Percentiles rank a stretch among this genome's conserved stretches.
These are phyloP conservation scores for Entosphenus tridentatus DNA, from an alignment of 2,113 vertebrate genomes.

Conservation along the genomic window DNA sequence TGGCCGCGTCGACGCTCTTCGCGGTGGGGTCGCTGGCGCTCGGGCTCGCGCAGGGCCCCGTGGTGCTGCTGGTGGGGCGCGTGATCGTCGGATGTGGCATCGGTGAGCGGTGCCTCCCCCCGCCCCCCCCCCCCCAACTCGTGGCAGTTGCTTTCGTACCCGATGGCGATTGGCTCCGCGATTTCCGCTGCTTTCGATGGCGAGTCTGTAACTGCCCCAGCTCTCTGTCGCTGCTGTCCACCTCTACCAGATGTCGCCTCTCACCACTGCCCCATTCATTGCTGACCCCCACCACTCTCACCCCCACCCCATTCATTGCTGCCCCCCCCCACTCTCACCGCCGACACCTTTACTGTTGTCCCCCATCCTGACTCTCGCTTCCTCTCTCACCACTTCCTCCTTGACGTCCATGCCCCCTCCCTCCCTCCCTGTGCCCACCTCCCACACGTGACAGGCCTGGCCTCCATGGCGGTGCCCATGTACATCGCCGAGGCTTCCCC, in stretches of 20 bases:
- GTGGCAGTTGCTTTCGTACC: too few relatives aligned
- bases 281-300: too few relatives aligned
- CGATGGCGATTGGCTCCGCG: too few relatives aligned
- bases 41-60: slow-evolving; percentile 33
- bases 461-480: slow-evolving; percentile 88
- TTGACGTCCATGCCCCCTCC: neutral
- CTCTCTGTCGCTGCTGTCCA: too few relatives aligned
- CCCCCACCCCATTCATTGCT: neutral
- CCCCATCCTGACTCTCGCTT: neutral
- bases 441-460: slow-evolving; percentile 31
- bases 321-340: neutral
- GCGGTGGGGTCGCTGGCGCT: slow-evolving; percentile 36
- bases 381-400: neutral
- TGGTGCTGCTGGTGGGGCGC: slow-evolving; percentile 50
- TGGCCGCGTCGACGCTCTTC: slow-evolving; percentile 57
- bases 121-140: neutral
- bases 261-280: too few relatives aligned
- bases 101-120: slow-evolving; percentile 30
- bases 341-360: too few relatives aligned
- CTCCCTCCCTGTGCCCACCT: neutral
- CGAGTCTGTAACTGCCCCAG: too few relatives aligned
- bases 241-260: too few relatives aligned
- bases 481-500: slow-evolving; percentile 91
- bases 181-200: too few relatives aligned
- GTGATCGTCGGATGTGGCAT: slow-evolving; percentile 63